Base-by-base conservation (phyloP, 2,113 vertebrate species). In the Seriola dumerili region DNA sequence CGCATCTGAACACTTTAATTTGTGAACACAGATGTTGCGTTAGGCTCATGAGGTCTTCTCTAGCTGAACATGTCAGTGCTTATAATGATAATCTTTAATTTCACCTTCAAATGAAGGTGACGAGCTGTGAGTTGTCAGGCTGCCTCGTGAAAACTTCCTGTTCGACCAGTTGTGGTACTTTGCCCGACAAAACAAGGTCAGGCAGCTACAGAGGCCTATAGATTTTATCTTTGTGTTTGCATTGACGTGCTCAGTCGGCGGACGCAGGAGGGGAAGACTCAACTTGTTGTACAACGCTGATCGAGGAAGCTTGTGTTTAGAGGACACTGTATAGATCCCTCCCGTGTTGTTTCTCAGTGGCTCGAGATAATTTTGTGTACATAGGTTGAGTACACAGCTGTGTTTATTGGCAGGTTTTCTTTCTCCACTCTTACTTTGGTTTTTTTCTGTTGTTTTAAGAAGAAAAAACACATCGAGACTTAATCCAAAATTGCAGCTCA, bases 161-260 rank as follows among this genome's bases (percentile, higher is more conserved):
- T 29, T 52, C 0, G 8, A 55, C 44, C 14, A 2, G 80, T 16
- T 44, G 19, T 36, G 40, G 54, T 76, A 73, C 80, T 69, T 77
- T 74, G 72, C n/a, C 71, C 48, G 0, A 6, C 6, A 25, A 2
- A 69, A 58, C 62, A 21, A 70, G 46, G 40, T 34, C 50, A 8
- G 65, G 2, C 52, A 1, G 14, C 5, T 32, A 4, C 10, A 4
- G 62, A 63, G n/a, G 34, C 0, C 40, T 57, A n/a, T 23, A 59
- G 55, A 14, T 63, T 64, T 38, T 13, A 72, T 86, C 59, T 66
- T 0, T 36, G 13, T 63, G 44, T 78, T 76, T 81, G 46, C 23
- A 14, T 13, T 40, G 73, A 84, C 17, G 0, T 46, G 67, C 65
- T 67, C 44, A 9, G 63, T 64, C 61, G 63, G 72, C 77, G 44